Percentiles rank a stretch among this genome's conserved stretches.
phyloP scores from a whole-genome alignment of 1,140 invertebrate species.

The Halictus rubicundus region DNA sequence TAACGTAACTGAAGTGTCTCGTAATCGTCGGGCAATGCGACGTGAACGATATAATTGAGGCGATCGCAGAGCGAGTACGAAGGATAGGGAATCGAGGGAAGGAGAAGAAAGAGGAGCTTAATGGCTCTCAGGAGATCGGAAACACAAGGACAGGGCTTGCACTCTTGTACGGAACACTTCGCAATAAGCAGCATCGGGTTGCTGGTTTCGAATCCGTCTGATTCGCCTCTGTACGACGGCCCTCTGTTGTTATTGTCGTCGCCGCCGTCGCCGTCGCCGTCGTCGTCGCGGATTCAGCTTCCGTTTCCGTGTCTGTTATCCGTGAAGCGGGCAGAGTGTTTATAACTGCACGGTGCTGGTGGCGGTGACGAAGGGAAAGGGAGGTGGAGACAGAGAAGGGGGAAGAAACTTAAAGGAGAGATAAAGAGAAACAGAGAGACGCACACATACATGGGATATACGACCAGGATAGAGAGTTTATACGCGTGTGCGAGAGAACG shows the following conservation, averaged over 20 bases:
- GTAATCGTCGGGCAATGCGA: slow-evolving; percentile 7
- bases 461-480: slow-evolving; percentile 1
- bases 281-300: slow-evolving; percentile 28
- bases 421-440: neutral
- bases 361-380: slow-evolving; percentile 51
- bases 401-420: slow-evolving; percentile 32
- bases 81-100: slow-evolving; percentile 45
- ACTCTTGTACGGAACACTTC: slow-evolving; percentile 50
- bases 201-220: slow-evolving; percentile 22
- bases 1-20: neutral
- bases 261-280: neutral
- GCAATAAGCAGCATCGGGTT: slow-evolving; percentile 19
- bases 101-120: slow-evolving; percentile 70
- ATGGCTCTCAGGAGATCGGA: slow-evolving; percentile 75
- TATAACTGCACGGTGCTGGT: slow-evolving; percentile 61
- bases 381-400: slow-evolving; percentile 38
- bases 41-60: neutral
- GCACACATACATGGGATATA: neutral
- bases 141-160: slow-evolving; percentile 39
- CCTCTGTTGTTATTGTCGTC: neutral
- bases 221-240: slow-evolving; percentile 8
- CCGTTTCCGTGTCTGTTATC: slow-evolving; percentile 63
- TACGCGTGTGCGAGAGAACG: slow-evolving; percentile 6
- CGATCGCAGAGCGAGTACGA: neutral
- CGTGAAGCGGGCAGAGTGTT: slow-evolving; percentile 58